Evolutionary conservation across 2,113 vertebrate genomes (phyloP).

Genomic region (Cricetomys ansorgei): DNA sequence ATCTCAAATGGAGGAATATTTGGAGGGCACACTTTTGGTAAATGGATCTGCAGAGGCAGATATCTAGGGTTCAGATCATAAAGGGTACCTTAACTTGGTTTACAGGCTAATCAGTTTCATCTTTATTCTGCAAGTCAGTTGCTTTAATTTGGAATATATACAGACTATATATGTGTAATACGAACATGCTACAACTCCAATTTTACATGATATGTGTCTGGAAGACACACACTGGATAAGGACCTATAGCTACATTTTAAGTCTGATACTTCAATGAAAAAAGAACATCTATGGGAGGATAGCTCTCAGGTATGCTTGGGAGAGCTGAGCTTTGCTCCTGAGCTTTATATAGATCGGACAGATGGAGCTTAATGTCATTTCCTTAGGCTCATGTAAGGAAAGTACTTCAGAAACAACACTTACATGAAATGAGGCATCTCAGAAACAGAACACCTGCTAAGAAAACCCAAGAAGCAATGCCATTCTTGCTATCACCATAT

Average conservation of each 20-base stretch:
- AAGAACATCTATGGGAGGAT: not conserved
- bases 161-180: not conserved
- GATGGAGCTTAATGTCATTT: not conserved
- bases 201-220: not conserved
- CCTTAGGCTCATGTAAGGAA: not conserved
- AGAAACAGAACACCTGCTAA: not conserved
- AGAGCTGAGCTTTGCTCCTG: not conserved
- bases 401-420: not conserved
- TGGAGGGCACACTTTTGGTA: not conserved
- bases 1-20: conserved; percentile 41
- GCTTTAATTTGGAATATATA: not conserved
- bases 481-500: not conserved
- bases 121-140: conserved; percentile 32
- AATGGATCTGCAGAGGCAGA: not conserved
- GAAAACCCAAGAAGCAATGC: not conserved
- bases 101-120: not conserved
- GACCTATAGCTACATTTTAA: not conserved
- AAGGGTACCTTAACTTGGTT: not conserved
- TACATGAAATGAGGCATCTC: not conserved
- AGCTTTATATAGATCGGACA: not conserved
- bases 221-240: not conserved
- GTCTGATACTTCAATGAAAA: not conserved
- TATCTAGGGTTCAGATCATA: not conserved
- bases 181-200: not conserved
- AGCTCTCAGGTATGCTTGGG: not conserved